A percentile compares a stretch with the other conserved stretches of the same genome.
phyloP scores from a whole-genome alignment of 1,140 invertebrate species.

The Cyphomyrmex costatus region DNA sequence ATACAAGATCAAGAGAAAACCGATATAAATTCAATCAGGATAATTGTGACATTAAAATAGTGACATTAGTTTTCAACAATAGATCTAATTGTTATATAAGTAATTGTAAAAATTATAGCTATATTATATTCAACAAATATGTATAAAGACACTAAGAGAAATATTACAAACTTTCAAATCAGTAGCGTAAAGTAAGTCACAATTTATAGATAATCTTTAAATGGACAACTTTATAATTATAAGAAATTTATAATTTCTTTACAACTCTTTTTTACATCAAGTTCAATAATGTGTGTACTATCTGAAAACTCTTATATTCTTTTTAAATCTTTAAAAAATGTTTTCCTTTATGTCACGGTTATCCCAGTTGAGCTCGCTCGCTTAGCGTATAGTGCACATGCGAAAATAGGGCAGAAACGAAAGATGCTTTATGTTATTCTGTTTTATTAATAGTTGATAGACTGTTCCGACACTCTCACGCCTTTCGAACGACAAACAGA shows the following conservation, averaged over 20 bases:
- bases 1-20: slow-evolving; percentile 39
- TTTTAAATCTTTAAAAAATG: background rate
- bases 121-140: background rate
- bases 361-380: slow-evolving; percentile 10
- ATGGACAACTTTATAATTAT: background rate
- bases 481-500: slow-evolving; percentile 56
- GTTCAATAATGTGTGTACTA: too few species aligned
- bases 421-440: slow-evolving; percentile 65
- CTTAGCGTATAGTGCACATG: background rate
- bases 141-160: background rate
- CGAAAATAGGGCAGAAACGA: slow-evolving; percentile 30
- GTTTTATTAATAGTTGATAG: slow-evolving; percentile 80
- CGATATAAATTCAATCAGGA: slow-evolving; percentile 38
- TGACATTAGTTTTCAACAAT: background rate
- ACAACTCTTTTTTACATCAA: background rate
- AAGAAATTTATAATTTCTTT: background rate
- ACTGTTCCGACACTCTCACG: slow-evolving; percentile 73
- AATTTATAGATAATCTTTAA: background rate
- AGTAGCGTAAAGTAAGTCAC: background rate
- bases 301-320: background rate
- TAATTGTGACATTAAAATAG: slow-evolving; percentile 26
- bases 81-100: slow-evolving; percentile 31
- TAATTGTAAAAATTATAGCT: background rate
- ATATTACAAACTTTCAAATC: background rate
- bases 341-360: background rate